These are phyloP conservation scores for Bombus turneri DNA, from an alignment of 1,140 invertebrate genomes.

Conservation along the genomic window DNA sequence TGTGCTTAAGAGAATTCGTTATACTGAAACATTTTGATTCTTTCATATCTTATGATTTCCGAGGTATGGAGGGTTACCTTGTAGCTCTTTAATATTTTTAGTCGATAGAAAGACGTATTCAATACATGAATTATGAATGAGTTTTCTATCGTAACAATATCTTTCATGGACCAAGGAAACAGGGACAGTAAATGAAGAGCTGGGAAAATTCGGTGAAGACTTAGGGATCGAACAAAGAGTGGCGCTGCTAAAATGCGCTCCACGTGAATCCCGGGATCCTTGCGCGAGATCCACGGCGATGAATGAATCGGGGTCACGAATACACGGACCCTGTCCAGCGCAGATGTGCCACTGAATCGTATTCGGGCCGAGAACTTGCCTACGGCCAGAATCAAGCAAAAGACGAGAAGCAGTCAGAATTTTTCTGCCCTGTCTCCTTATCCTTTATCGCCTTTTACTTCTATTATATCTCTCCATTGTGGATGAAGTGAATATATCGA, in stretches of 20 bases:
- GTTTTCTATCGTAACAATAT: neutral
- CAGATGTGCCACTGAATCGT: slow-evolving; percentile 48
- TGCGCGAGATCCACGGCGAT: slow-evolving; percentile 54
- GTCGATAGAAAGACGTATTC: no score
- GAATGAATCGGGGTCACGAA: slow-evolving; percentile 74
- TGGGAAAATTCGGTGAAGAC: slow-evolving; percentile 17
- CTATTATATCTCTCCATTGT: neutral
- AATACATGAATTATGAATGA: neutral
- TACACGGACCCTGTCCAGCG: slow-evolving; percentile 61
- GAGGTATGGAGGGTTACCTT: no score
- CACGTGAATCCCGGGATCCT: slow-evolving; percentile 18
- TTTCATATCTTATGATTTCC: no score
- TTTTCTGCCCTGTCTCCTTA: slow-evolving; percentile 11
- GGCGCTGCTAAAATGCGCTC: slow-evolving; percentile 9
- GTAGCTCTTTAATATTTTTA: no score
- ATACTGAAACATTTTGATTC: no score
- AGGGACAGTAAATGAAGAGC: neutral
- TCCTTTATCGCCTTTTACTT: no score
- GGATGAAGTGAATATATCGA: neutral
- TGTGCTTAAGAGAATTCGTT: no score
- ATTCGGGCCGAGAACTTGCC: slow-evolving; percentile 62
- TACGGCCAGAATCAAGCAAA: slow-evolving; percentile 29
- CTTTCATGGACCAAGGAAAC: neutral
- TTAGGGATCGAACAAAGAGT: slow-evolving; percentile 42
- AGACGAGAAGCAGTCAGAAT: slow-evolving; percentile 20